A percentile compares a stretch with the other conserved stretches of the same genome.
Conservation (phyloP, 2,113 vertebrate genomes). For the Telmatochromis sp. region DNA sequence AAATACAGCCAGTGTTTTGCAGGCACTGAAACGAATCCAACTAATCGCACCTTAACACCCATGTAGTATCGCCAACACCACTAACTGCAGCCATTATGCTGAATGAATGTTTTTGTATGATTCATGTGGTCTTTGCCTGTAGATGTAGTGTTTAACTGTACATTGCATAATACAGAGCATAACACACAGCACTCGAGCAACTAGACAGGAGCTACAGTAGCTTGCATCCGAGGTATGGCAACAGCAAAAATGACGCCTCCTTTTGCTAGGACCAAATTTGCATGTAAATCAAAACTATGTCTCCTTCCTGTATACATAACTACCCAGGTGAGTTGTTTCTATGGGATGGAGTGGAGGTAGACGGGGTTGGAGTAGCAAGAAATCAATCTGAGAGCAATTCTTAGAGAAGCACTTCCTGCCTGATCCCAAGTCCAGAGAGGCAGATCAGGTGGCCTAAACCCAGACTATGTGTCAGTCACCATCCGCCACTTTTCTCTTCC, state of each 20-base stretch:
- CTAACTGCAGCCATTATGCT: neutral
- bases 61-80: neutral
- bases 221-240: neutral
- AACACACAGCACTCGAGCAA: constrained; percentile 12
- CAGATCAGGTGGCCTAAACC: constrained; percentile 20
- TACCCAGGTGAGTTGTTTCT: neutral
- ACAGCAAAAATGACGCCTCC: neutral
- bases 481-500: neutral
- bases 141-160: constrained; percentile 6
- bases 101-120: neutral
- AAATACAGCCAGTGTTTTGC: constrained; percentile 2
- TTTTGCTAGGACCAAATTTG: neutral
- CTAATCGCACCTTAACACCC: constrained; percentile 26
- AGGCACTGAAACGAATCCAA: constrained; percentile 20
- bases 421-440: constrained; percentile 6
- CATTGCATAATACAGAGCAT: constrained; percentile 37
- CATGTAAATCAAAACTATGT: neutral
- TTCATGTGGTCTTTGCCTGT: neutral
- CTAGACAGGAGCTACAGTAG: constrained; percentile 11
- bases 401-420: constrained; percentile 27
- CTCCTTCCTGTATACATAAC: neutral
- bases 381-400: constrained; percentile 43
- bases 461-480: constrained; percentile 26
- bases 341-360: neutral
- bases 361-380: neutral